Conservation (phyloP, 64 coral and sea anemone genomes). For the Montipora capricornis region DNA sequence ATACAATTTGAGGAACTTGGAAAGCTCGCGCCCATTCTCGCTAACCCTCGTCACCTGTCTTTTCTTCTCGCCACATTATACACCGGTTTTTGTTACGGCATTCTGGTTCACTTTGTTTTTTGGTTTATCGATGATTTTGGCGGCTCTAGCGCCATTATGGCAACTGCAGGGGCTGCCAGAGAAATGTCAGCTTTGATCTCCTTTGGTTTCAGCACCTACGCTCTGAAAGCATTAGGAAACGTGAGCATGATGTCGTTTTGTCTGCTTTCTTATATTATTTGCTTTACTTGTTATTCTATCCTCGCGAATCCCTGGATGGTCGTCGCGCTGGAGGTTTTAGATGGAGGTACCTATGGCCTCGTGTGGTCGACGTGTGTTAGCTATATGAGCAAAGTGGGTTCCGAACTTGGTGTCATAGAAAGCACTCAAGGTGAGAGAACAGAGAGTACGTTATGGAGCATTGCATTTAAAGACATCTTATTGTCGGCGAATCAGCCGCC, state of each 20-base stretch:
- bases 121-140: conserved; percentile 93
- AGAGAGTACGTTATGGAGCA: neutral
- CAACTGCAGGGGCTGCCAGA: conserved; percentile 71
- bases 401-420: conserved; percentile 65
- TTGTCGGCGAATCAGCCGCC: too few species aligned
- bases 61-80: conserved; percentile 78
- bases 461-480: neutral
- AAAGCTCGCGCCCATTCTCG: conserved; percentile 33
- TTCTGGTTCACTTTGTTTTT: conserved; percentile 89
- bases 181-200: conserved; percentile 72
- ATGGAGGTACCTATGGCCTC: conserved; percentile 80
- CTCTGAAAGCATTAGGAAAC: conserved; percentile 57
- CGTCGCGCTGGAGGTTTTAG: conserved; percentile 65
- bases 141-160: conserved; percentile 82
- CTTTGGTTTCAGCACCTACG: conserved; percentile 66
- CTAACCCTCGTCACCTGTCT: conserved; percentile 19
- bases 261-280: conserved; percentile 64
- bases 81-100: conserved; percentile 78
- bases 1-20: neutral
- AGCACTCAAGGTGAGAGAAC: conserved; percentile 82
- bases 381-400: conserved; percentile 68
- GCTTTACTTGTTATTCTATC: conserved; percentile 79
- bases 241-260: conserved; percentile 57
- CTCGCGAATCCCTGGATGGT: conserved; percentile 81
- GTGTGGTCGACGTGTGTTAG: conserved; percentile 90